Evolutionary conservation across 2,797 vertebrate genomes (phyloP).

Genomic region (Xiphorhynchus erythropygius): DNA sequence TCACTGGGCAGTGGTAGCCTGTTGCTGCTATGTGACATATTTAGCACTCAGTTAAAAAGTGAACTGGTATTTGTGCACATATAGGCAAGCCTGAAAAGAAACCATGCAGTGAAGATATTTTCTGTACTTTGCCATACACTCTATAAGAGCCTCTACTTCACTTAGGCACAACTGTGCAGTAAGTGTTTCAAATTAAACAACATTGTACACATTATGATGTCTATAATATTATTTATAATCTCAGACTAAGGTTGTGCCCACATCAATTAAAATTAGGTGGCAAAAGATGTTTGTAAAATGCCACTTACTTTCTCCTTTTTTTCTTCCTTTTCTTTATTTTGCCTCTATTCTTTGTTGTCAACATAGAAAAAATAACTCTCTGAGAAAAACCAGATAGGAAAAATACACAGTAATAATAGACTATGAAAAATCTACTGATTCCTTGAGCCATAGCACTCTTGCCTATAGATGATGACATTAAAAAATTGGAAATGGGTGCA

Average conservation of each 20-base stretch:
- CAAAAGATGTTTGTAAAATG: slow-evolving; percentile 52
- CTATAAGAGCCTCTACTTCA: slow-evolving; percentile 41
- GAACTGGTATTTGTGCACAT: background rate
- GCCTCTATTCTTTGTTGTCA: slow-evolving; percentile 34
- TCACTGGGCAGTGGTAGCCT: background rate
- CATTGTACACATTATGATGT: background rate
- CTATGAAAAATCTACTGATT: slow-evolving; percentile 41
- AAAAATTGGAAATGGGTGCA: slow-evolving; percentile 61
- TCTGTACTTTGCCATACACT: background rate
- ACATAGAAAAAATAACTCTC: slow-evolving; percentile 28
- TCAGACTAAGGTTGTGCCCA: slow-evolving; percentile 63
- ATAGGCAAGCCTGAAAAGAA: background rate
- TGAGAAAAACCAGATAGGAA: slow-evolving; percentile 33
- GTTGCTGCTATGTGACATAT: background rate
- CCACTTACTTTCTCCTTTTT: background rate
- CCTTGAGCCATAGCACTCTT: slow-evolving; percentile 40
- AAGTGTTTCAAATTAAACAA: slow-evolving; percentile 62
- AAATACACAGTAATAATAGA: slow-evolving; percentile 43
- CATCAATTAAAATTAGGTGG: slow-evolving; percentile 61
- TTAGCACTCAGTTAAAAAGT: background rate
- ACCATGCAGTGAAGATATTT: background rate
- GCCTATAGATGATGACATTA: slow-evolving; percentile 59
- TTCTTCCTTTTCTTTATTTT: background rate
- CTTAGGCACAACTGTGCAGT: slow-evolving; percentile 10
- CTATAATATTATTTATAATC: background rate